Evolutionary conservation across 2,797 vertebrate genomes (phyloP).

Genomic region (Takifugu rubripes): DNA sequence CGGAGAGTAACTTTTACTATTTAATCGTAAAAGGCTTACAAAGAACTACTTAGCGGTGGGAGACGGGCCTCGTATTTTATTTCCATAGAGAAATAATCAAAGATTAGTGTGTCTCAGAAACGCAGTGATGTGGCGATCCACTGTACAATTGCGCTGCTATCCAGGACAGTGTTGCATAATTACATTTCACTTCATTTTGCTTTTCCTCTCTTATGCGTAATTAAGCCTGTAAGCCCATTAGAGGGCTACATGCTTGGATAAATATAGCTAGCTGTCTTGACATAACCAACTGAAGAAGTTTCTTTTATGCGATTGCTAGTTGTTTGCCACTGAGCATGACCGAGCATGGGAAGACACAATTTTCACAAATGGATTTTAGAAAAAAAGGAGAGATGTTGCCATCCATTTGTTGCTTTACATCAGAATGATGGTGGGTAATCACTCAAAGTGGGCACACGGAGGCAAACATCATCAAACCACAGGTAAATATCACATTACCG

Average conservation of each 20-base stretch:
- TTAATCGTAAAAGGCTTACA: conserved; percentile 9
- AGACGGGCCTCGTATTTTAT: conserved; percentile 12
- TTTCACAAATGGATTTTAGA: conserved; percentile 52
- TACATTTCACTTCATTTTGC: conserved; percentile 49
- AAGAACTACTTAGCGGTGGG: conserved; percentile 23
- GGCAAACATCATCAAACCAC: conserved; percentile 48
- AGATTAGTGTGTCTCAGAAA: conserved; percentile 21
- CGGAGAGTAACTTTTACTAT: too few relatives aligned
- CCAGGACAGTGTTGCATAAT: conserved; percentile 41
- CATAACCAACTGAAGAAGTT: conserved; percentile 39
- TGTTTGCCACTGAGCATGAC: conserved; percentile 57
- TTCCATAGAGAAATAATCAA: conserved; percentile 17
- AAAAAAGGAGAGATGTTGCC: conserved; percentile 22
- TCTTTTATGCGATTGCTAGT: conserved; percentile 38
- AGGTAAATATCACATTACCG: conserved; percentile 53
- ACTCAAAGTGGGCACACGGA: conserved; percentile 36
- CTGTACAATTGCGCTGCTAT: conserved; percentile 23
- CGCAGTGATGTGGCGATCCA: conserved; percentile 19
- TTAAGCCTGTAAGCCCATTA: conserved; percentile 57
- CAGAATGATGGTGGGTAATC: conserved; percentile 51
- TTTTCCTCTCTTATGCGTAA: conserved; percentile 59
- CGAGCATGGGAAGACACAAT: conserved; percentile 49
- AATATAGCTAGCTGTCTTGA: conserved; percentile 61
- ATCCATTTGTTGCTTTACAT: conserved; percentile 43
- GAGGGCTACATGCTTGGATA: conserved; percentile 52